phyloP scores from a whole-genome alignment of 1,140 invertebrate genomes.

The Augochlora pura region DNA sequence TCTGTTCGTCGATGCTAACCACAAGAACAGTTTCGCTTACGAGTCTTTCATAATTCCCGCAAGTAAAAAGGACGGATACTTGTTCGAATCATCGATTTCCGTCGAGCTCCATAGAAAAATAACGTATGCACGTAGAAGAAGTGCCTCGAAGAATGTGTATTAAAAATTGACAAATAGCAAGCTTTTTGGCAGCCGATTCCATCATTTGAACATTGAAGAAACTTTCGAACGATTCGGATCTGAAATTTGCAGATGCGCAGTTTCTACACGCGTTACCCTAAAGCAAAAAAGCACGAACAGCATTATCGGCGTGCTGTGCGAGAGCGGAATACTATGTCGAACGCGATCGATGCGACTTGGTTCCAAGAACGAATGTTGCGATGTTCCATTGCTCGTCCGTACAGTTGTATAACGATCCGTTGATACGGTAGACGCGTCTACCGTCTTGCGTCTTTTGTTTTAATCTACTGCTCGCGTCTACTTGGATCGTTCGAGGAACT shows the following conservation, averaged over 20 bases:
- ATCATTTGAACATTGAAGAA: too few relatives aligned
- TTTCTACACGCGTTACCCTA: too few relatives aligned
- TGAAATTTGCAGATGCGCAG: not conserved
- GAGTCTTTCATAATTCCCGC: slow-evolving; percentile 14
- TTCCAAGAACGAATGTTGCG: slow-evolving; percentile 30
- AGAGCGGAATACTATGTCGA: slow-evolving; percentile 5
- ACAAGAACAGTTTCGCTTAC: not conserved
- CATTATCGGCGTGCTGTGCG: not conserved
- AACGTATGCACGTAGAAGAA: too few relatives aligned
- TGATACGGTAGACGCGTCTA: not conserved
- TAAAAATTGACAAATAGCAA: too few relatives aligned
- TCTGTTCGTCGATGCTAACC: slow-evolving; percentile 29
- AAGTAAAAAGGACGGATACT: not conserved
- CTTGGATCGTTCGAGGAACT: too few relatives aligned
- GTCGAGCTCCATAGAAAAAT: too few relatives aligned
- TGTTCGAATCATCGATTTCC: too few relatives aligned
- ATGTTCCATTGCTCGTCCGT: not conserved
- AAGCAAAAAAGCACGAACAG: not conserved
- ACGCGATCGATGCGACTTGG: slow-evolving; percentile 24
- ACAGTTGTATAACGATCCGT: not conserved
- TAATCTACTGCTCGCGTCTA: too few relatives aligned
- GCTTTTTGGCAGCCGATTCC: too few relatives aligned
- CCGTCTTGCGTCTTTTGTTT: not conserved
- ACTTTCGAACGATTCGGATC: too few relatives aligned
- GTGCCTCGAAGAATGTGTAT: too few relatives aligned